phyloP scores from a whole-genome alignment of 64 coral and sea anemone species.

The Dendronephthya gigantea region DNA sequence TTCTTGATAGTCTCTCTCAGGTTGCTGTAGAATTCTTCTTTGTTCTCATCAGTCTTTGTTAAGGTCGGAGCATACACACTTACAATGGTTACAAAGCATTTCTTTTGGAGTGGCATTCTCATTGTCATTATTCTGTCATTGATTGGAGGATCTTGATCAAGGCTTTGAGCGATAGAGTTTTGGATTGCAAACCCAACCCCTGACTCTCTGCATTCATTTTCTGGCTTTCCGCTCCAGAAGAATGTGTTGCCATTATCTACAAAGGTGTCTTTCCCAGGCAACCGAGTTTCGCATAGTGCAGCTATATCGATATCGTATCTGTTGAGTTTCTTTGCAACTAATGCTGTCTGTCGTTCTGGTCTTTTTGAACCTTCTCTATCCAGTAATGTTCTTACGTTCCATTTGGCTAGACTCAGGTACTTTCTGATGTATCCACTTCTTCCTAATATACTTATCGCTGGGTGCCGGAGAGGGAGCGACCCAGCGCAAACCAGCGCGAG shows the following conservation, averaged over 20 bases:
- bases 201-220: neutral
- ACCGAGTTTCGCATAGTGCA: no score
- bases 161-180: neutral
- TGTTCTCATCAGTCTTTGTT: constrained; percentile 12
- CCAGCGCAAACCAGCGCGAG: no score
- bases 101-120: neutral
- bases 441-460: no score
- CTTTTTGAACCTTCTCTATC: no score
- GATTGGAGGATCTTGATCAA: neutral
- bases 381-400: no score
- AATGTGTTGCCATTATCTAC: constrained; percentile 32
- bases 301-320: no score
- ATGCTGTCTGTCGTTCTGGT: no score
- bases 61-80: neutral
- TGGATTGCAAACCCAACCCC: neutral
- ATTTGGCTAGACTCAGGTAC: no score
- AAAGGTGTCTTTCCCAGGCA: no score
- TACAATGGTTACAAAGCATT: neutral
- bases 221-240: neutral
- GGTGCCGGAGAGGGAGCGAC: no score
- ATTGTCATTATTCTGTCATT: neutral
- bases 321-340: no score
- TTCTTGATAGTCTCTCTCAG: neutral
- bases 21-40: constrained; percentile 16
- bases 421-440: no score